Base-by-base conservation (phyloP, 2,888 invertebrate genomes). In the Coleophora flavipennella region DNA sequence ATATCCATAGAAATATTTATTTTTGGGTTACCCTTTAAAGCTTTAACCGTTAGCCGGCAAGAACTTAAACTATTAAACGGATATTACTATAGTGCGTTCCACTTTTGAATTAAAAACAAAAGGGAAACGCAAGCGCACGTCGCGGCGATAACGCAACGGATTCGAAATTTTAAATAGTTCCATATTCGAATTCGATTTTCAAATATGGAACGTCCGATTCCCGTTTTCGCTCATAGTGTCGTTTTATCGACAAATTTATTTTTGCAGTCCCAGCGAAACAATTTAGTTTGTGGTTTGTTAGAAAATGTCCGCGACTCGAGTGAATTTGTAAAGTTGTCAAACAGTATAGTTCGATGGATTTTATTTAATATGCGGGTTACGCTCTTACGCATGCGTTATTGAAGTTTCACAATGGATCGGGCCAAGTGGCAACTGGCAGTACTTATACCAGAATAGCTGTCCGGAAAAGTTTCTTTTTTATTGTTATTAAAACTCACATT, bases 101-200 rank as follows among this genome's bases (percentile, higher is more conserved):
- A 53, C 54, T 59, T 60, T 52, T 46, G 48, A 54, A 55, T 51
- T 49, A 46, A 57, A 54, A 54, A 51, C 53, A 50, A 50, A 48
- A 44, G 50, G 45, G 46, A 46, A 48, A 49, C 39, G 38, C 35
- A 20, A 20, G 12, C 9, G 44, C 44, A 44, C 44, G 44, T 44
- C 39, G 37, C 65, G 53, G 62, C 83, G 76, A 80, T 81, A 83
- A 80, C 78, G 76, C 74, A 80, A 83, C 83, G 81, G 78, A 80
- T 81, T 81, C 83, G 73, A 83, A 81, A 83, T 83, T 81, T 81
- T 79, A 84, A 84, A 83, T 81, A 84, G 80, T 81, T 78, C 77
- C 74, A 78, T 78, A 75, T 75, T 76, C 72, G 74, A 77, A 78
- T 69, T 63, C 61, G 61, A 65, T 69, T 73, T 77, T 77, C 80